Evolutionary conservation across 2,797 vertebrate genomes (phyloP), one percentile per base, ranked within the genome.

Genomic region (Brachymystax lenok): DNA sequence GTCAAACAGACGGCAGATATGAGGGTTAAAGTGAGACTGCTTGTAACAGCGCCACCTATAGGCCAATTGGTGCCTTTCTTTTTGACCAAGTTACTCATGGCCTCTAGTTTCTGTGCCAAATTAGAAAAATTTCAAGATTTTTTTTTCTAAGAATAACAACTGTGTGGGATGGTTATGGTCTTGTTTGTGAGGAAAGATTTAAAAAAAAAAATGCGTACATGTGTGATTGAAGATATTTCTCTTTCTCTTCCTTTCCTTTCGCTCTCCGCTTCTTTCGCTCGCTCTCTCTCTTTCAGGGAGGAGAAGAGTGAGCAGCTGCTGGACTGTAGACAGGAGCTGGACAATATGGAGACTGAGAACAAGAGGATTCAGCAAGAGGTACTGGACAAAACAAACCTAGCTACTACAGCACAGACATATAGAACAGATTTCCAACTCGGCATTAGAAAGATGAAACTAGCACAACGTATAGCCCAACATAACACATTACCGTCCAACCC

Each of bases 301-400:
- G 98, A 99, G 89, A 99, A 99, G 91, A 99, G 96, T 24, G 98
- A 99, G 87, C 97, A 99, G 84, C 94, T 98, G 76, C 82, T 99
- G 90, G 98, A 99, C 90, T 98, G 96, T 85, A 96, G 97, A 75
- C 98, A 99, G 90, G 98, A 99, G 85, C 92, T 97, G 73, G 97
- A 97, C 27, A 96, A 97, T 88, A 95, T 97, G 93, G 98, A 98
- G 91, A 84, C 86, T 61, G 97, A 99, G 88, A 86, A 97, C 19
- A 99, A 96, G 91, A 96, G 92, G 83, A 92, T 99, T 75, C 98
- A 98, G 80, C 97, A 98, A 86, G 98, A 99, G 96, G 98, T 98
- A 86, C 77, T 1, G 3, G 54, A 35, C 19, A 24, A 28, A 16
- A 28, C 51, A 46, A 67, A 73, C 80, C 63, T 30, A 0, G 10